phyloP scores from a whole-genome alignment of 2,888 invertebrate genomes.

The Volucella bombylans region DNA sequence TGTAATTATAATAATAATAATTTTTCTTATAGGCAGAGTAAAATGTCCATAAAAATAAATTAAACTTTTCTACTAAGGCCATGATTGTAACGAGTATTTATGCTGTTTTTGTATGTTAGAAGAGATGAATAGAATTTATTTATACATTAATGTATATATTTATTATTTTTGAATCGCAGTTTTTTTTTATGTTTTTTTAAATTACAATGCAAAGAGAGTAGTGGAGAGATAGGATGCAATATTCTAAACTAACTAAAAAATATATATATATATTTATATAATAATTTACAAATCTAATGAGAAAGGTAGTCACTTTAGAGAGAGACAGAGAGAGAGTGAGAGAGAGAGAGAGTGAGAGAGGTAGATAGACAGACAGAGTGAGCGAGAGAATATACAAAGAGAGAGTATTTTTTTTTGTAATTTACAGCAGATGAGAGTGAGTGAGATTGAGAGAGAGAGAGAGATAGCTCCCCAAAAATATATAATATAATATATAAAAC shows the following conservation, averaged over 20 bases:
- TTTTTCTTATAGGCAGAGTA: slow-evolving; percentile 41
- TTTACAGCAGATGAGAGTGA: slow-evolving; percentile 74
- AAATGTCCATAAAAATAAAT: slow-evolving; percentile 38
- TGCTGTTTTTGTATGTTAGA: slow-evolving; percentile 50
- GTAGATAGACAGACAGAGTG: slow-evolving; percentile 74
- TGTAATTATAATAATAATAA: slow-evolving; percentile 2
- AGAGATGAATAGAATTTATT: slow-evolving; percentile 44
- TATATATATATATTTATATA: slow-evolving; percentile 41
- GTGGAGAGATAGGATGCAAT: slow-evolving; percentile 63
- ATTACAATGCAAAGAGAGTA: slow-evolving; percentile 50
- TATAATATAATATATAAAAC: slow-evolving; percentile 59
- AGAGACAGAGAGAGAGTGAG: slow-evolving; percentile 42
- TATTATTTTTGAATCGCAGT: slow-evolving; percentile 16
- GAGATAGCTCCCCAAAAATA: slow-evolving; percentile 64
- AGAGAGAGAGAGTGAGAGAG: slow-evolving; percentile 74
- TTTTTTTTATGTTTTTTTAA: slow-evolving; percentile 29
- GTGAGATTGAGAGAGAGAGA: slow-evolving; percentile 21
- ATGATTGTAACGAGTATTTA: slow-evolving; percentile 34
- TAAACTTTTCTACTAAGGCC: slow-evolving; percentile 50
- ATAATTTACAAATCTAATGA: slow-evolving; percentile 67
- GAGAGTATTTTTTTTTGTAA: slow-evolving; percentile 47
- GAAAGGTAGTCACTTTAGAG: slow-evolving; percentile 71
- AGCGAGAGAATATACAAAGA: slow-evolving; percentile 74
- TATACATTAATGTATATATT: slow-evolving; percentile 1
- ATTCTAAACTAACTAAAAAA: slow-evolving; percentile 56